Evolutionary conservation across 2,888 invertebrate genomes (phyloP).

Genomic region (Apomyelois bistriatella): DNA sequence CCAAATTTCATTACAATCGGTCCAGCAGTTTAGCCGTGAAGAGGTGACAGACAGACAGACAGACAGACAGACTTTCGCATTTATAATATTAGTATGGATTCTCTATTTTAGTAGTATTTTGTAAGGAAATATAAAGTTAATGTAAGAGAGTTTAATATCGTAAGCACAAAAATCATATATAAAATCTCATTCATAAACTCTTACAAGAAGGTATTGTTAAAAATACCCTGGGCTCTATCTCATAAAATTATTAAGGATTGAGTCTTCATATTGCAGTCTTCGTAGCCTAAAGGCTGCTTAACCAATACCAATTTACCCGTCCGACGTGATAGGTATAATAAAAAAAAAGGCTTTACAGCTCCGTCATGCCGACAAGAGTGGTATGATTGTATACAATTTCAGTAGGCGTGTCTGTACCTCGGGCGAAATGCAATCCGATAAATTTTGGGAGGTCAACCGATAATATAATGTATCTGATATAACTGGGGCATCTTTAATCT

Average conservation of each 20-base stretch:
- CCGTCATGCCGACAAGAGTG: constrained; percentile 1
- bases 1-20: too few relatives aligned
- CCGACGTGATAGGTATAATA: not conserved
- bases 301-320: constrained; percentile 15
- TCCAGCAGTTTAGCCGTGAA: too few relatives aligned
- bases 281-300: not conserved
- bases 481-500: constrained; percentile 59
- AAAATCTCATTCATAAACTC: too few relatives aligned
- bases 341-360: not conserved
- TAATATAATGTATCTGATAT: constrained; percentile 42
- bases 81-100: too few relatives aligned
- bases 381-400: constrained; percentile 47
- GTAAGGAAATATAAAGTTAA: too few relatives aligned
- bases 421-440: constrained; percentile 48
- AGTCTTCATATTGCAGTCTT: not conserved
- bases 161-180: too few relatives aligned
- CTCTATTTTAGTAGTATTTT: too few relatives aligned
- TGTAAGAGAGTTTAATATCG: too few relatives aligned
- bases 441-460: constrained; percentile 56
- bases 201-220: too few relatives aligned
- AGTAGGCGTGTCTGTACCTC: constrained; percentile 44
- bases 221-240: too few relatives aligned
- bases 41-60: too few relatives aligned
- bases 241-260: not conserved
- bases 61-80: too few relatives aligned